These are phyloP conservation scores for Helarctos malayanus DNA, from an alignment of 2,797 vertebrate species.

Conservation along the genomic window DNA sequence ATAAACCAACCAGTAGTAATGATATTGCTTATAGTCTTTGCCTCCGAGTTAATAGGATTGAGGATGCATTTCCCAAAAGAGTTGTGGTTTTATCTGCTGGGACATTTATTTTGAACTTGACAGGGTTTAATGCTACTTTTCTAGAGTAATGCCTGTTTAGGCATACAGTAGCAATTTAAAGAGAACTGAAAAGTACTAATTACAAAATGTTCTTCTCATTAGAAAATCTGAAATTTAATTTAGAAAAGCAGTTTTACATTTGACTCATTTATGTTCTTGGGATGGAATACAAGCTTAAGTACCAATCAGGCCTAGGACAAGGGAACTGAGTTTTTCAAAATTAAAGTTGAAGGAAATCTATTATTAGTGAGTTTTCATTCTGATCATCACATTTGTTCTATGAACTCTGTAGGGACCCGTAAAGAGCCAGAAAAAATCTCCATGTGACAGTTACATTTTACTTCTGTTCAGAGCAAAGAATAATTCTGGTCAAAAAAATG, in stretches of 20 bases:
- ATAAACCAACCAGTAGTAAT: not conserved
- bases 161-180: not conserved
- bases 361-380: not conserved
- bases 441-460: not conserved
- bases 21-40: not conserved
- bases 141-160: not conserved
- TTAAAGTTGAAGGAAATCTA: not conserved
- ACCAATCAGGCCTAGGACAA: not conserved
- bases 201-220: not conserved
- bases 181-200: constrained; percentile 16
- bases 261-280: not conserved
- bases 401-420: not conserved
- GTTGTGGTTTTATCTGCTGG: not conserved
- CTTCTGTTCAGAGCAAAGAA: constrained; percentile 38
- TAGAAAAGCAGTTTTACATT: not conserved
- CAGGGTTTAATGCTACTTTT: constrained; percentile 7
- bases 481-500: constrained; percentile 29
- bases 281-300: not conserved
- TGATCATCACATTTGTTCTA: not conserved
- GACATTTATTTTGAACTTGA: not conserved
- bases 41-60: not conserved
- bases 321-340: not conserved
- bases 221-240: constrained; percentile 19
- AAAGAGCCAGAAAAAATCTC: not conserved
- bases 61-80: not conserved